Evolutionary conservation across 2,797 vertebrate genomes (phyloP), one percentile per base, ranked within the genome.

Genomic region (Micropoecilia bifurca): DNA sequence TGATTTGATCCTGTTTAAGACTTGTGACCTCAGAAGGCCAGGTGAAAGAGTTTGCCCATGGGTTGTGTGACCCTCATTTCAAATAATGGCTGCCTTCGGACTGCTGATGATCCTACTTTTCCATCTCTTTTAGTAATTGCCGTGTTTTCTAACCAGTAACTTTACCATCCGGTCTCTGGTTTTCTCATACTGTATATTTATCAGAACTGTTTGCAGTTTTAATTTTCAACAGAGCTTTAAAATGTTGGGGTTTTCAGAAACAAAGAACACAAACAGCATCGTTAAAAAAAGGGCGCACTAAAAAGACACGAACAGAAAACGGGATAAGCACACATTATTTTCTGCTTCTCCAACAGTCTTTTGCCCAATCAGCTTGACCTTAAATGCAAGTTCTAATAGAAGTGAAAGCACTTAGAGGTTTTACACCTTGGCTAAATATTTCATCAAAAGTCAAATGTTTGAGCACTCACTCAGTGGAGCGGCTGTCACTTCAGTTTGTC

Each of bases 401-500:
- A 95, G 94, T 93, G 91, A 96, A 95, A 96, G 91, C 96, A 95
- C 96, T 97, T 96, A 96, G 95, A 94, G 93, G 94, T 96, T 96
- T 97, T 96, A 94, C 95, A 96, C 94, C 93, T 95, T 71, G 33
- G 88, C 92, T 97, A 96, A 97, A 96, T 96, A 97, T 96, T 97
- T 97, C 93, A 97, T 96, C 95, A 96, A 92, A 93, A 95, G 95
- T 95, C 93, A 92, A 94, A 95, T 97, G 96, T 96, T 97, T 96
- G 95, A 93, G 89, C 95, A 87, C 95, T 97, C 96, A 95, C 95
- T 96, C 96, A 91, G 92, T 86, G 88, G 95, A 96, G 92, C 90
- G 88, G 87, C 93, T 95, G 96, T 96, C 95, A 97, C 95, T 96
- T 96, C 95, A 91, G 96, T 96, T 95, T 96, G 94, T 95, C 88